Evolutionary conservation across 2,113 vertebrate genomes (phyloP).

Genomic region (Seriola aureovittata): DNA sequence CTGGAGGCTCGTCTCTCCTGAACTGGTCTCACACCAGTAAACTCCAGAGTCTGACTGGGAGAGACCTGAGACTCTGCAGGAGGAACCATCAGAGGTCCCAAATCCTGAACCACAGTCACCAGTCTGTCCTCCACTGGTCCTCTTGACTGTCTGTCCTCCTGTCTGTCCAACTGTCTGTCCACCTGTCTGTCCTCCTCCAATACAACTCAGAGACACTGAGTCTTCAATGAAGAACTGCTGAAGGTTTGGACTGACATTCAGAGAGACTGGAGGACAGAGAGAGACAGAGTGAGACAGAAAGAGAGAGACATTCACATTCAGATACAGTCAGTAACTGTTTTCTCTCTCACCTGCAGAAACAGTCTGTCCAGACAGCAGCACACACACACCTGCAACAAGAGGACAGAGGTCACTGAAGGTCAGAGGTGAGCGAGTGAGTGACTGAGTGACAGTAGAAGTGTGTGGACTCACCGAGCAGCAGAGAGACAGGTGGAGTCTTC

Average conservation of each 20-base stretch:
- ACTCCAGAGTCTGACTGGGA: background rate
- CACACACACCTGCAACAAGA: background rate
- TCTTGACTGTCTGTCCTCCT: slow-evolving; percentile 9
- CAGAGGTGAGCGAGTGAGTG: background rate
- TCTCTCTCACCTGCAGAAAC: slow-evolving; percentile 9
- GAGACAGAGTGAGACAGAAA: too few species aligned
- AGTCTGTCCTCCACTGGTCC: background rate
- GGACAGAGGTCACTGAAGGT: background rate
- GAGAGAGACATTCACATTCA: too few species aligned
- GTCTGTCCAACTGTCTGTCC: too few species aligned
- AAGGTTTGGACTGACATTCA: slow-evolving; percentile 20
- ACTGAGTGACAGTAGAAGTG: background rate
- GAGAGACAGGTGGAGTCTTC: background rate
- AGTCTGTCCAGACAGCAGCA: background rate
- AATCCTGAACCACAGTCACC: too few species aligned
- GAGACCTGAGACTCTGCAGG: background rate
- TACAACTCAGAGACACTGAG: slow-evolving; percentile 24
- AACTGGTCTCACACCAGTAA: slow-evolving; percentile 6
- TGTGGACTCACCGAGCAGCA: slow-evolving; percentile 6
- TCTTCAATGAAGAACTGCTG: slow-evolving; percentile 27
- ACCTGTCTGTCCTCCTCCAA: slow-evolving; percentile 2
- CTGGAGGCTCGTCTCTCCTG: background rate
- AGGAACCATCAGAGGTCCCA: background rate
- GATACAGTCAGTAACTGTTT: too few species aligned
- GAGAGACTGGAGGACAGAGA: slow-evolving; percentile 10